Conservation (phyloP, 2,113 vertebrate species). For the Hippoglossus stenolepis region DNA sequence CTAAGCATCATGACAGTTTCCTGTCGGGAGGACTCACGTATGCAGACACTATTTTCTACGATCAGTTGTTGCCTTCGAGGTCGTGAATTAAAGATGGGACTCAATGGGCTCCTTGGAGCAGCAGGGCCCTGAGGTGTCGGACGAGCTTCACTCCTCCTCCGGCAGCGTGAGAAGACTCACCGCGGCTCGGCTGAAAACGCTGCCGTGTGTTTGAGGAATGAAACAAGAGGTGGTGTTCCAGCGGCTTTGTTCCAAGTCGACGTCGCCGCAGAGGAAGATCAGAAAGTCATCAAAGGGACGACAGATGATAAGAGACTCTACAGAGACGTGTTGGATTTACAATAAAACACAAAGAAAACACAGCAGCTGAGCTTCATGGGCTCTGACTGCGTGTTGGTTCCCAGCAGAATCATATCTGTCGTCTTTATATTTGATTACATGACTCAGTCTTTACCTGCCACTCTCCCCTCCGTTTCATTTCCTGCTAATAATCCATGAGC, state of each 20-base stretch:
- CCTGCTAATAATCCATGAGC: constrained; percentile 38
- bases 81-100: constrained; percentile 24
- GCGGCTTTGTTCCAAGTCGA: background rate
- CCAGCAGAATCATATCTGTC: constrained; percentile 12
- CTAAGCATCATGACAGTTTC: too few species aligned
- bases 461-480: constrained; percentile 28
- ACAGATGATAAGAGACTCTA: background rate
- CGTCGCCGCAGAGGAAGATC: background rate
- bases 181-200: too few species aligned
- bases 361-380: background rate
- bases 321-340: background rate
- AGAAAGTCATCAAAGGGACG: constrained; percentile 2
- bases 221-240: background rate
- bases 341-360: background rate
- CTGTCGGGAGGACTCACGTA: too few species aligned
- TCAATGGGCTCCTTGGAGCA: background rate
- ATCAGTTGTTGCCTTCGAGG: background rate
- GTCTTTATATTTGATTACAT: constrained; percentile 6
- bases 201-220: constrained; percentile 6
- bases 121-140: constrained; percentile 1
- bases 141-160: background rate
- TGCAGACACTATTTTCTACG: too few species aligned
- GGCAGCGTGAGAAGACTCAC: too few species aligned
- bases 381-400: constrained; percentile 1
- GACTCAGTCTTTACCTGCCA: background rate